Evolutionary conservation across 1,140 invertebrate species (phyloP).

Genomic region (Drosophila bipectinata): DNA sequence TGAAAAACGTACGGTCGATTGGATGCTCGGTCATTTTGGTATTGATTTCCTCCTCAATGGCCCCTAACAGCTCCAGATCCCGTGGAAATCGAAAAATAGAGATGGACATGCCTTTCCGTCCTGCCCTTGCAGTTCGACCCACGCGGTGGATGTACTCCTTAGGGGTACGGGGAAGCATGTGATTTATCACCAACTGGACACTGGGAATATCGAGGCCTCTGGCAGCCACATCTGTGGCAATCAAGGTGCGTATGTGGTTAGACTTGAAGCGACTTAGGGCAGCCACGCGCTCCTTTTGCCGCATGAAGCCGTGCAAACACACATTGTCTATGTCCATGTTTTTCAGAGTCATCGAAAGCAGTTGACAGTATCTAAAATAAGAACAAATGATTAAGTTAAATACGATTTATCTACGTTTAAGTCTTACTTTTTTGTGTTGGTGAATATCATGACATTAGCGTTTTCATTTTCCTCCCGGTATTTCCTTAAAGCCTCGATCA

Average conservation of each 20-base stretch:
- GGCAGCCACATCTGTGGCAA: constrained; percentile 98
- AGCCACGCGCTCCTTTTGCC: constrained; percentile 91
- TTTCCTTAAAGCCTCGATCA: constrained; percentile 94
- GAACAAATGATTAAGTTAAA: not conserved
- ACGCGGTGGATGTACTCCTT: constrained; percentile 99
- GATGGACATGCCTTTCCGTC: constrained; percentile 93
- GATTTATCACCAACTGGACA: constrained; percentile 97
- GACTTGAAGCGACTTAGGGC: constrained; percentile 94
- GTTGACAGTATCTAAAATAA: constrained; percentile 90
- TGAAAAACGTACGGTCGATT: constrained; percentile 88
- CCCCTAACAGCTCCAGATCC: constrained; percentile 93
- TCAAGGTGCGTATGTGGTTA: constrained; percentile 92
- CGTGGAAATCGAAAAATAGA: constrained; percentile 94
- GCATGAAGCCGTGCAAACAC: constrained; percentile 93
- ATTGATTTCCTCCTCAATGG: constrained; percentile 94
- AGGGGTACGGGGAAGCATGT: constrained; percentile 93
- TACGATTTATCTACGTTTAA: constrained; percentile 15
- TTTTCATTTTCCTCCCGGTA: constrained; percentile 89
- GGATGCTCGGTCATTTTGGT: constrained; percentile 94
- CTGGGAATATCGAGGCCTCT: constrained; percentile 95
- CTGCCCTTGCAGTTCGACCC: constrained; percentile 97
- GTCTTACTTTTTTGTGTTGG: constrained; percentile 95
- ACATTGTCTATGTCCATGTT: constrained; percentile 94
- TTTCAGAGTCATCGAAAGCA: constrained; percentile 93
- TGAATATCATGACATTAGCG: constrained; percentile 96